Conservation (phyloP, 2,888 invertebrate genomes). For the Euproctis similis region DNA sequence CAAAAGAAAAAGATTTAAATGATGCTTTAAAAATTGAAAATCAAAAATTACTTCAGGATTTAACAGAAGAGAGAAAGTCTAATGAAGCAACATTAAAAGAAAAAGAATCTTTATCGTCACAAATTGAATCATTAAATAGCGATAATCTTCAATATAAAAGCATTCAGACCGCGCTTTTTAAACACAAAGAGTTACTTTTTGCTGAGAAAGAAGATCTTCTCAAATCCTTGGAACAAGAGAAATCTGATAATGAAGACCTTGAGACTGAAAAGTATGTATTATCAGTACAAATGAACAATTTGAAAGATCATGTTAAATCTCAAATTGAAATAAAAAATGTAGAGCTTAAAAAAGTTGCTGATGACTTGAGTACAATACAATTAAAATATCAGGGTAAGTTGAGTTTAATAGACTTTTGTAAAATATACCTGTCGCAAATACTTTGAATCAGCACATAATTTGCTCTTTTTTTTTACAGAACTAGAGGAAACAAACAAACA, state of each 20-base stretch:
- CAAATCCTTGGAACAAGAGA: slow-evolving; percentile 23
- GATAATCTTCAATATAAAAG: slow-evolving; percentile 10
- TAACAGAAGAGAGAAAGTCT: slow-evolving; percentile 11
- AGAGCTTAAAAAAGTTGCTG: neutral
- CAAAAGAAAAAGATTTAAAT: slow-evolving; percentile 6
- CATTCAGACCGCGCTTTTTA: slow-evolving; percentile 15
- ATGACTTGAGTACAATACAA: neutral
- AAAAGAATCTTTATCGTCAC: slow-evolving; percentile 10
- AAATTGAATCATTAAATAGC: slow-evolving; percentile 14
- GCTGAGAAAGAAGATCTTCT: slow-evolving; percentile 24
- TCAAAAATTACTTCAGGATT: slow-evolving; percentile 8
- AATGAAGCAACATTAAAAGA: slow-evolving; percentile 12
- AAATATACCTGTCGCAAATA: too few species aligned
- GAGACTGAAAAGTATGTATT: slow-evolving; percentile 26
- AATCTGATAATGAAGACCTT: slow-evolving; percentile 24
- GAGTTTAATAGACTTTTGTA: too few species aligned
- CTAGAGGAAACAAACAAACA: slow-evolving; percentile 19
- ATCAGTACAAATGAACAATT: slow-evolving; percentile 18
- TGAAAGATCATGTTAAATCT: slow-evolving; percentile 18
- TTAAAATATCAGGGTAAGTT: too few species aligned
- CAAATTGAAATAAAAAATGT: neutral
- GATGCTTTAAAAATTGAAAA: slow-evolving; percentile 18
- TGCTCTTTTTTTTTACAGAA: slow-evolving; percentile 25
- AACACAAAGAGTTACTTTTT: slow-evolving; percentile 20
- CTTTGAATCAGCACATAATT: too few species aligned